These are phyloP conservation scores for Drosophila suzukii DNA, from an alignment of 1,140 invertebrate species.

Conservation along the genomic window DNA sequence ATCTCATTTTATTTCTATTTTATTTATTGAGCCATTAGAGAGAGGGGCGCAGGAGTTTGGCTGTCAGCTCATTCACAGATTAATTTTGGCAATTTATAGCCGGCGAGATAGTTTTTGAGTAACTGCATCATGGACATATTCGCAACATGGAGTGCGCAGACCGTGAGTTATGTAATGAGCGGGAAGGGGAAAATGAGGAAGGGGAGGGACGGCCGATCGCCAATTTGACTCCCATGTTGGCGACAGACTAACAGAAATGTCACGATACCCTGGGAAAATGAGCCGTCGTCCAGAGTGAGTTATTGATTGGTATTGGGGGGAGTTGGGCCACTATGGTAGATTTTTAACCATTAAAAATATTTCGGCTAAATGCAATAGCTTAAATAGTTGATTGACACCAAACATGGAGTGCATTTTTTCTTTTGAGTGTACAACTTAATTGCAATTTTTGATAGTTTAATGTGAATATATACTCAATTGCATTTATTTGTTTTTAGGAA, in stretches of 20 bases:
- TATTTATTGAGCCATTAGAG: constrained; percentile 79
- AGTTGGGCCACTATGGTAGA: background rate
- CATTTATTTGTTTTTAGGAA: background rate
- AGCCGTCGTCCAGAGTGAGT: constrained; percentile 18
- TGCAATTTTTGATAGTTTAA: background rate
- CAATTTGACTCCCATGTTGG: constrained; percentile 15
- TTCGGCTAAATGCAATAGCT: constrained; percentile 6
- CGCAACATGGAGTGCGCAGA: constrained; percentile 43
- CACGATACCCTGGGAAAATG: constrained; percentile 49
- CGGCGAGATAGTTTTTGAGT: constrained; percentile 72
- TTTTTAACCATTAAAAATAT: constrained; percentile 16
- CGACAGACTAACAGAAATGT: constrained; percentile 25
- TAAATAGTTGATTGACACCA: constrained; percentile 8
- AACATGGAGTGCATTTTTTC: background rate
- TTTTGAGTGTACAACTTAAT: no score
- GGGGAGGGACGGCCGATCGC: background rate
- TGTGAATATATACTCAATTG: no score
- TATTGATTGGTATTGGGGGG: constrained; percentile 18
- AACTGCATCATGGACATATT: constrained; percentile 64
- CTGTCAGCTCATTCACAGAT: constrained; percentile 79
- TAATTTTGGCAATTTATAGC: constrained; percentile 79
- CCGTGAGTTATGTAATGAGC: constrained; percentile 67
- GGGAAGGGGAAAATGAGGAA: constrained; percentile 1
- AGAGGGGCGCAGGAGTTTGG: constrained; percentile 28
- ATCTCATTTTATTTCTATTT: constrained; percentile 57